phyloP scores from a whole-genome alignment of 2,797 vertebrate genomes.

The Lagodon rhomboides region DNA sequence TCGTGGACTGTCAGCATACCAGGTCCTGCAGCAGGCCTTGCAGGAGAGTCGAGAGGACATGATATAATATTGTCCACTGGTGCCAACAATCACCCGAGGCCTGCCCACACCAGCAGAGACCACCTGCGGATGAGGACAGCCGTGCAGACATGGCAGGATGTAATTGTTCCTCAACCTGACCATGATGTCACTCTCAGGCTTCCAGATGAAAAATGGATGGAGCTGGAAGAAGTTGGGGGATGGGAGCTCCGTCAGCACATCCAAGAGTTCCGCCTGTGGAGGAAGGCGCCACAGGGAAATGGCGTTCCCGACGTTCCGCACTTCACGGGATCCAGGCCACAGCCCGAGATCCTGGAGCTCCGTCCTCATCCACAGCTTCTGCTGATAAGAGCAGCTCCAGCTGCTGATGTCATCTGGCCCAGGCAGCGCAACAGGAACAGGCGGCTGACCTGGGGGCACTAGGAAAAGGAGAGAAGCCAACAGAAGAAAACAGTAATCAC shows the following conservation, averaged over 20 bases:
- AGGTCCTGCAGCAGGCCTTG: background rate
- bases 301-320: background rate
- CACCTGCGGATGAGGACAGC: background rate
- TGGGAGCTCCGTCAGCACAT: too few relatives aligned
- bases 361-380: too few relatives aligned
- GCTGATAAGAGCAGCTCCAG: too few relatives aligned
- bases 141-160: slow-evolving; percentile 3
- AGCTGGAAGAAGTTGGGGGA: background rate
- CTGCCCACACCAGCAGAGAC: slow-evolving; percentile 2
- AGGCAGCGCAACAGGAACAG: too few relatives aligned
- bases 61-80: background rate
- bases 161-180: too few relatives aligned
- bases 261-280: background rate
- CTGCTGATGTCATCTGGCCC: too few relatives aligned
- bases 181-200: background rate
- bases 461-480: too few relatives aligned
- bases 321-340: too few relatives aligned
- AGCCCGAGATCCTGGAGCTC: background rate
- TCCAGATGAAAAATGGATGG: slow-evolving; percentile 7
- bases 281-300: background rate
- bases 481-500: too few relatives aligned
- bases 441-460: too few relatives aligned
- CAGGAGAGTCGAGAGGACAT: background rate
- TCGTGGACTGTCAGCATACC: background rate
- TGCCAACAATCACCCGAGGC: slow-evolving; percentile 3